Evolutionary conservation across 2,113 vertebrate species (phyloP).

Genomic region (Bos javanicus): DNA sequence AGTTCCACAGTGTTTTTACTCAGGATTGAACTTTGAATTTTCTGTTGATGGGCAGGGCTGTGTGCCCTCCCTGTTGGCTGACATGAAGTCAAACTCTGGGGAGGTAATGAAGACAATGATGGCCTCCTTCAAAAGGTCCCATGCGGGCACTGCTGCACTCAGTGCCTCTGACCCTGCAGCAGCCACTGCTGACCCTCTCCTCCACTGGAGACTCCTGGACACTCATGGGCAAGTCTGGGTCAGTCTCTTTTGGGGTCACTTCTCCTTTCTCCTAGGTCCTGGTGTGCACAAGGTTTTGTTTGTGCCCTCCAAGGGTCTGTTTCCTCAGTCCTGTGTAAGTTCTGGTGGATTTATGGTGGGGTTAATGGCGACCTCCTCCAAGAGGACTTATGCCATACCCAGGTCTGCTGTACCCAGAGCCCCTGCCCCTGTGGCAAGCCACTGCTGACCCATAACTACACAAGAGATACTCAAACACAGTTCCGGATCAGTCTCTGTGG

Average conservation of each 20-base stretch:
- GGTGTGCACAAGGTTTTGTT: background rate
- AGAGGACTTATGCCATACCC: background rate
- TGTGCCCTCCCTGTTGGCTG: background rate
- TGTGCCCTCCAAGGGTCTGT: background rate
- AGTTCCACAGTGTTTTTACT: background rate
- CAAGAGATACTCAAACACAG: background rate
- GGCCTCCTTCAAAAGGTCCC: background rate
- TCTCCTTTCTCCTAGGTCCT: background rate
- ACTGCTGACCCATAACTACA: background rate
- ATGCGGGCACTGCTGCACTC: fast-evolving
- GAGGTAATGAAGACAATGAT: background rate
- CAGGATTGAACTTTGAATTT: background rate
- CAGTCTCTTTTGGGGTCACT: background rate
- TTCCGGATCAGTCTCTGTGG: background rate
- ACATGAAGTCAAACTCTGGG: background rate
- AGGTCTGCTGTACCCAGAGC: background rate
- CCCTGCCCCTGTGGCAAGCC: background rate
- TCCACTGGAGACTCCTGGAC: background rate
- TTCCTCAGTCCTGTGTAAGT: background rate
- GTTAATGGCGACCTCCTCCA: background rate
- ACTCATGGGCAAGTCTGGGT: background rate
- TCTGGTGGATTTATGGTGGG: background rate
- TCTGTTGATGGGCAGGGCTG: background rate
- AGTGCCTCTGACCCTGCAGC: background rate
- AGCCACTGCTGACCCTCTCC: background rate